These are phyloP conservation scores for Oxystoma pomonae DNA, from an alignment of 2,888 invertebrate genomes.

Conservation along the genomic window DNA sequence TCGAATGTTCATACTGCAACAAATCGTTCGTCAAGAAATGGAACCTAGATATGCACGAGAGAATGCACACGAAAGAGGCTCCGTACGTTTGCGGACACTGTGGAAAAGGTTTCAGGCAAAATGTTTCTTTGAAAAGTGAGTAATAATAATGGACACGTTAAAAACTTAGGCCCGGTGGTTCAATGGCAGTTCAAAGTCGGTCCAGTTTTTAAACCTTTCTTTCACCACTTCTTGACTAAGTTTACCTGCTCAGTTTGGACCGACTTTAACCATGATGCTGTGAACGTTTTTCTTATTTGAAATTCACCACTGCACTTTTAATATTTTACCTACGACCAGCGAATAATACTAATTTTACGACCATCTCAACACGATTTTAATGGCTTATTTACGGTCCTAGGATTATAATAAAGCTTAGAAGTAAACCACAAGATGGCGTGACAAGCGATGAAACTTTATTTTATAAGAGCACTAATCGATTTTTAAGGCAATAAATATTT, in stretches of 20 bases:
- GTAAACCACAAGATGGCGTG: too few relatives aligned
- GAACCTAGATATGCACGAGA: slow-evolving; percentile 26
- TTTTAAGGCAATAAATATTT: too few relatives aligned
- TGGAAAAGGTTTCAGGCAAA: slow-evolving; percentile 34
- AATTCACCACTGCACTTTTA: not conserved
- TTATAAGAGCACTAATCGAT: too few relatives aligned
- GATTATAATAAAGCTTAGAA: too few relatives aligned
- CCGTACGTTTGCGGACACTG: slow-evolving; percentile 34
- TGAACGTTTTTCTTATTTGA: not conserved
- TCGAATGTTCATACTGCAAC: slow-evolving; percentile 25
- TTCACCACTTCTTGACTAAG: not conserved
- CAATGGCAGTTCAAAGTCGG: too few relatives aligned
- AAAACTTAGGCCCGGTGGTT: not conserved
- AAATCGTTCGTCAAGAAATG: slow-evolving; percentile 27
- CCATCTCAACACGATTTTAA: too few relatives aligned
- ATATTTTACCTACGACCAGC: too few relatives aligned
- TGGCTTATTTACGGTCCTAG: too few relatives aligned
- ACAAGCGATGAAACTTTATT: too few relatives aligned
- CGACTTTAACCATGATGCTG: not conserved
- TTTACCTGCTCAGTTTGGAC: not conserved
- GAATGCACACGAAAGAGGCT: slow-evolving; percentile 35
- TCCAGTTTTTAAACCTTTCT: too few relatives aligned
- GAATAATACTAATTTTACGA: too few relatives aligned
- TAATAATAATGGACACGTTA: not conserved
- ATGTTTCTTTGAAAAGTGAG: slow-evolving; percentile 28